Evolutionary conservation across 2,888 invertebrate genomes (phyloP), one percentile per base, ranked within the genome.

Genomic region (Hedya salicella): DNA sequence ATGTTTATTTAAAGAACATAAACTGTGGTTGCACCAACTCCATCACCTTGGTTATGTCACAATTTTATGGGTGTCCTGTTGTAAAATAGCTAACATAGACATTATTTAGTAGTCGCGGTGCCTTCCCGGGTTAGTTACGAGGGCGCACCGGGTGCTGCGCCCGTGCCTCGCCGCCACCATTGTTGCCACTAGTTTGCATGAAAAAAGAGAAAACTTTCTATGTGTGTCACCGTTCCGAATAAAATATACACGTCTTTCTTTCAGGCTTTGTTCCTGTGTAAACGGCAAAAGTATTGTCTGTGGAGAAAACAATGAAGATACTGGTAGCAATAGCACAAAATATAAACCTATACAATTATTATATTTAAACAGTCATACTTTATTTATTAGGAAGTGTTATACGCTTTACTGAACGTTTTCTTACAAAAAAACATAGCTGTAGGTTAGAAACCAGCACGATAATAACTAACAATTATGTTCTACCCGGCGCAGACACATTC

Each of bases 161-260:
- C 73, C 73, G 70, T 72, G 70, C 78, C 80, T 76, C 80, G 19
- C 32, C 59, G 75, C 78, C 73, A 76, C 85, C 71, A 86, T 89
- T 89, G 89, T 89, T 87, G 79, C 80, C 83, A 79, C 82, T 86
- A 86, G 85, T 89, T 89, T 87, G 87, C 85, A 88, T 89, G 86
- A 86, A 89, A 89, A 89, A 84, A 87, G 82, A 85, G 84, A 86
- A 87, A 87, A 87, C 82, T 86, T 82, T 84, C 81, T 84, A 86
- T 87, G 85, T 88, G 82, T 88, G 88, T 85, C 87, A 84, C 80
- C 79, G 80, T 82, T 86, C 84, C 82, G 78, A 88, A 89, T 89
- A 89, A 88, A 88, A 87, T 88, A 88, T 88, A 87, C 69, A 85
- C 87, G 85, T 86, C 87, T 87, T 86, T 87, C 85, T 87, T 84